Conservation (phyloP, 2,888 invertebrate genomes). For the Scrobipalpa atriplicella region DNA sequence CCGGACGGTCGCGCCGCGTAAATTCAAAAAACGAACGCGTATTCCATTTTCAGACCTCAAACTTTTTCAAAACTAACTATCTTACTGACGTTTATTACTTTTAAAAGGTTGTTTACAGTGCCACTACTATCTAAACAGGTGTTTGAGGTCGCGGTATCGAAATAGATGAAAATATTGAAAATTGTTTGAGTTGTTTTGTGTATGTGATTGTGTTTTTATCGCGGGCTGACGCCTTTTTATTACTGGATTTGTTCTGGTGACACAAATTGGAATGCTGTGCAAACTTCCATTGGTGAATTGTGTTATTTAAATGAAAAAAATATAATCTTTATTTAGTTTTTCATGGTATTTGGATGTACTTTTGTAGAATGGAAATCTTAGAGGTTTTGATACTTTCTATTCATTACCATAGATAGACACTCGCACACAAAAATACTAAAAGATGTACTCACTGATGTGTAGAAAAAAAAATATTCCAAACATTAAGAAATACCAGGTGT, state of each 20-base stretch:
- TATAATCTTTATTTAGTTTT: background rate
- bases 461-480: too few species aligned
- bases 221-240: constrained; percentile 33
- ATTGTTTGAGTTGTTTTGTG: constrained; percentile 31
- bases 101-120: constrained; percentile 33
- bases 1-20: constrained; percentile 58
- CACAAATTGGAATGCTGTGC: constrained; percentile 42
- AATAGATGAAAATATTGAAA: background rate
- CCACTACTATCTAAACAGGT: background rate
- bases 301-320: constrained; percentile 2
- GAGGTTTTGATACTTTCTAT: background rate
- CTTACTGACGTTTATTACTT: background rate
- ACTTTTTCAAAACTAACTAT: constrained; percentile 7
- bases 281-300: constrained; percentile 25
- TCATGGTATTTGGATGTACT: background rate
- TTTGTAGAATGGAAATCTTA: background rate
- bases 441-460: too few species aligned
- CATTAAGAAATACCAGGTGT: too few species aligned
- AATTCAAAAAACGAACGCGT: constrained; percentile 41
- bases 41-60: constrained; percentile 38
- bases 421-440: too few species aligned
- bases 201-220: constrained; percentile 42
- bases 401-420: too few species aligned
- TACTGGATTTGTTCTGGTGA: constrained; percentile 57
- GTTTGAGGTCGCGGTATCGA: background rate